Evolutionary conservation across 30 jellyfish, hydroid and myxozoan genomes (phyloP), one percentile per base, ranked within the genome.

Genomic region (Hydra vulgaris): DNA sequence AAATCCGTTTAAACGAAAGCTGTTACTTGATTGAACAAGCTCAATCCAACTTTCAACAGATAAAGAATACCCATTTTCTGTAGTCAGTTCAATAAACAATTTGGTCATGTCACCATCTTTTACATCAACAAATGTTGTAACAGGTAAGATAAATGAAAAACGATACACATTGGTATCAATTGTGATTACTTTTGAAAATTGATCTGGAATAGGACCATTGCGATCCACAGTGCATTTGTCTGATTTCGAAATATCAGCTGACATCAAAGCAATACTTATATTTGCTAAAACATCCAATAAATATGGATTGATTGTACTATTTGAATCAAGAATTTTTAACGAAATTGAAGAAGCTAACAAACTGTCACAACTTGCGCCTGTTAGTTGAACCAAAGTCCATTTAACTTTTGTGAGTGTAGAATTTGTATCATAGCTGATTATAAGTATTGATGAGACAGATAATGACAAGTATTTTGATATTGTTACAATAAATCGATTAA

Each of bases 51-150:
- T 79, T 16, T 81, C 84, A 17, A 76, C 24, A 1, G 89, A 54
- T 40, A 91, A 54, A n/a, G 83, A 66, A 79, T 74, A 69, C 7
- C 95, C 96, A 72, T 53, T 78, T 22, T 25, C 56, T 40, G 75
- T 71, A 22, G 84, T 80, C 22, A 86, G 69, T 21, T 25, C 27
- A 52, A 85, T 23, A 23, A 24, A 67, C 8, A 86, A 77, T 40
- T 53, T 81, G 23, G 66, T 71, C 78, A 84, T 74, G 27, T 85
- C 94, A 0, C 96, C 95, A 25, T 83, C 95, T 21, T 61, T 70
- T 66, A 88, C 73, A 66, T 91, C 98, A 17, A 80, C 86, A 79
- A 91, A 91, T 1, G 94, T 69, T 25, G 83, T 24, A 8, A 24
- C 53, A 18, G 96, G 93, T 55, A 91, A 0, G n/a, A 7, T 16